Evolutionary conservation across 2,113 vertebrate genomes (phyloP).

Genomic region (Pyxicephalus adspersus): DNA sequence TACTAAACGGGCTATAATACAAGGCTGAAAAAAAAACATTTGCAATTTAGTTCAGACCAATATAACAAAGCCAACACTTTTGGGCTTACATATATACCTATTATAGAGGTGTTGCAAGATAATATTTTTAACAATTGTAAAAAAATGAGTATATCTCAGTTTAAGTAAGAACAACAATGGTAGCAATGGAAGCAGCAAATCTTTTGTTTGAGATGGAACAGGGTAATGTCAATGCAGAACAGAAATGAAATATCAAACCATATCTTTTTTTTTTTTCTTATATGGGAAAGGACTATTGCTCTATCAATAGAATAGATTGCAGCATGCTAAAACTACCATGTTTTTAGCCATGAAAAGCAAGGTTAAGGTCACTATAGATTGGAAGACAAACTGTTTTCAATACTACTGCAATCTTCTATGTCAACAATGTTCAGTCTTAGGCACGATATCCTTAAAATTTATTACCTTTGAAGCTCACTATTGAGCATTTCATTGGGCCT

Average conservation of each 20-base stretch:
- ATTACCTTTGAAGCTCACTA: conserved; percentile 55
- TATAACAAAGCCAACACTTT: too few species aligned
- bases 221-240: too few species aligned
- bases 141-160: too few species aligned
- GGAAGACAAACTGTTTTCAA: conserved; percentile 52
- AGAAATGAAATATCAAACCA: background rate
- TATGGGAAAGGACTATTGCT: background rate
- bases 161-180: too few species aligned
- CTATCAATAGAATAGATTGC: conserved; percentile 30
- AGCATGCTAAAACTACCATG: conserved; percentile 38
- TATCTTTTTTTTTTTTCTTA: background rate
- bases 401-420: conserved; percentile 54
- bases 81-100: too few species aligned
- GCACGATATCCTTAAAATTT: conserved; percentile 45
- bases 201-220: too few species aligned
- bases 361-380: conserved; percentile 54
- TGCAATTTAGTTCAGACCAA: too few species aligned
- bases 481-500: conserved; percentile 58
- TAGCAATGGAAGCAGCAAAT: too few species aligned
- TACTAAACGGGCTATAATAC: too few species aligned
- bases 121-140: too few species aligned
- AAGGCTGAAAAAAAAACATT: too few species aligned
- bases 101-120: too few species aligned
- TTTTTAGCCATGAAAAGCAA: conserved; percentile 39
- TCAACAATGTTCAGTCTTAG: conserved; percentile 57